Evolutionary conservation across 2,113 vertebrate genomes (phyloP), one percentile per base, ranked within the genome.

Genomic region (Emydocephalus ijimae): DNA sequence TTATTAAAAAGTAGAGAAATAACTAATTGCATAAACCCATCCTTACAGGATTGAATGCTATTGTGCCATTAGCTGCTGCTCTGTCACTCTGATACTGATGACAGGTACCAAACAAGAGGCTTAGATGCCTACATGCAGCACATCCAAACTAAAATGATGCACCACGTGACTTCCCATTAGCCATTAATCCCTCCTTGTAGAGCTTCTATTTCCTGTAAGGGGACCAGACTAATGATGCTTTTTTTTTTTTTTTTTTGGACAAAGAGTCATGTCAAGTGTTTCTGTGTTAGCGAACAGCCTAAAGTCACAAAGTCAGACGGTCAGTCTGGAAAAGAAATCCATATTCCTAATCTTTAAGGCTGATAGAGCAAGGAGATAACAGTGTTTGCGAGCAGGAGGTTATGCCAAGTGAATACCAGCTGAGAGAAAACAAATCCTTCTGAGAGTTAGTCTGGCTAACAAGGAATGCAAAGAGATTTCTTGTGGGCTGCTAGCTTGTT

Each of bases 201-300:
- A 97, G 96, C 96, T 97, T 95, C 96, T 97, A 97, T 97, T 98
- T 99, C 98, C 99, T 98, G 97, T 98, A 97, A 98, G 97, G 97
- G 96, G 95, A 96, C 97, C 97, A 97, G 96, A 95, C 97, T 97
- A 98, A 98, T 96, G 97, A 96, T 97, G 97, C 48, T 48, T 8
- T 48, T 48, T 48, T 8, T 48, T 48, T 50, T 96, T 97, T 97
- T 89, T 98, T 97, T 57, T 89, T n/a, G n/a, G 11, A 97, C 97
- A 97, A 97, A 96, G 96, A 97, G 94, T 87, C 94, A 96, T 93
- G 96, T 96, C 96, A 95, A 94, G 92, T 96, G 96, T 95, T 96
- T 97, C 96, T 96, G 94, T 92, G 96, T 95, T 95, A 97, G 94
- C 0, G 39, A 96, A 96, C 93, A 86, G 93, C 94, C n/a, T 95